Evolutionary conservation across 2,797 vertebrate genomes (phyloP).

Genomic region (Otus scops): DNA sequence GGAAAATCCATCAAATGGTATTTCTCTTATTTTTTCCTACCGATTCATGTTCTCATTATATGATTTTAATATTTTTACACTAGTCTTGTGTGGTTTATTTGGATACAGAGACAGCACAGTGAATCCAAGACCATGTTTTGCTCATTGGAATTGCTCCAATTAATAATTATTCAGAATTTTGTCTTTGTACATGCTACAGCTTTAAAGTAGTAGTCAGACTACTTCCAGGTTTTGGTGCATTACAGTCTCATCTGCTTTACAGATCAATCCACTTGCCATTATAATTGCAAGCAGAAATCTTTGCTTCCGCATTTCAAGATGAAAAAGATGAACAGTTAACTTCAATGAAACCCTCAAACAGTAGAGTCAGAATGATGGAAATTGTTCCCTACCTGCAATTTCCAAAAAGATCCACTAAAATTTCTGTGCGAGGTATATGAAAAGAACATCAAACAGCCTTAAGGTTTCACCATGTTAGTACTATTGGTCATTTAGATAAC

Average conservation of each 20-base stretch:
- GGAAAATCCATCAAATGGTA: not conserved
- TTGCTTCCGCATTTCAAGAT: not conserved
- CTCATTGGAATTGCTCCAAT: not conserved
- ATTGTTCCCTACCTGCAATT: not conserved
- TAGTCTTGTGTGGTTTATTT: not conserved
- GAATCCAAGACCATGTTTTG: not conserved
- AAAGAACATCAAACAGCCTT: not conserved
- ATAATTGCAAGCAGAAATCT: not conserved
- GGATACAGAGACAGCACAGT: not conserved
- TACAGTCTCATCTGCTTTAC: not conserved
- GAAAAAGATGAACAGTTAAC: not conserved
- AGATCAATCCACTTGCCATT: not conserved
- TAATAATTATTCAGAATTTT: not conserved
- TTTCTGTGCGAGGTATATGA: too few relatives aligned
- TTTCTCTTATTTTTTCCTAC: not conserved
- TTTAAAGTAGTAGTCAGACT: not conserved
- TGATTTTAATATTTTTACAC: not conserved
- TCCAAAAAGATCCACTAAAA: not conserved
- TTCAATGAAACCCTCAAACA: not conserved
- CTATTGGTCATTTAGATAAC: not conserved
- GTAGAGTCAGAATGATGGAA: not conserved
- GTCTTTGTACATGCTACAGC: not conserved
- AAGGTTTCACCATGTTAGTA: not conserved
- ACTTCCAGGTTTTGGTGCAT: not conserved
- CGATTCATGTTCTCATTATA: not conserved